These are phyloP conservation scores for Myiozetetes cayanensis DNA, from an alignment of 2,113 vertebrate species.

Conservation along the genomic window DNA sequence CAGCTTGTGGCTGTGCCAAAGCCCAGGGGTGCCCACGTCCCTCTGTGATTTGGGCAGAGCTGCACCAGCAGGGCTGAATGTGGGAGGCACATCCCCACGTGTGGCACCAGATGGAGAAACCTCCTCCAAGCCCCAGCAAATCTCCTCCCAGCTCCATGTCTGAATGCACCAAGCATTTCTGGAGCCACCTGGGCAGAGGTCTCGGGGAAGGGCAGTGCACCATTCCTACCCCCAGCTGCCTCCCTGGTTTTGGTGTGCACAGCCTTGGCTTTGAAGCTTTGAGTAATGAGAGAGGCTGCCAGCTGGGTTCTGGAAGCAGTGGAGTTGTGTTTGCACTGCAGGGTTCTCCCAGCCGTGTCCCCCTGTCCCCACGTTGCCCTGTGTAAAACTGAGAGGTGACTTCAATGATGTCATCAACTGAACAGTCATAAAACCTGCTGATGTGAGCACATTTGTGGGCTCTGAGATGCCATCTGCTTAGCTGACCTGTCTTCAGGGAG, in stretches of 20 bases:
- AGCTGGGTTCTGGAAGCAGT: background rate
- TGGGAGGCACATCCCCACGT: fast-evolving
- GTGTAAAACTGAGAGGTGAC: background rate
- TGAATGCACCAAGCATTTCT: background rate
- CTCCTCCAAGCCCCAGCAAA: background rate
- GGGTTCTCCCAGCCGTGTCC: fast-evolving
- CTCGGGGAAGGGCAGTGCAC: fast-evolving
- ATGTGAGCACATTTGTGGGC: background rate
- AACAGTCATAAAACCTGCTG: background rate
- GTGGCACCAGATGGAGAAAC: background rate
- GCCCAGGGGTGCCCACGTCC: too few relatives aligned
- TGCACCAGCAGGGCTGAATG: background rate
- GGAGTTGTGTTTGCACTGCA: background rate
- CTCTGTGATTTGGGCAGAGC: background rate
- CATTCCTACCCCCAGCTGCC: background rate
- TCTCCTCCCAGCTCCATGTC: fast-evolving
- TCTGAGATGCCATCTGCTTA: background rate
- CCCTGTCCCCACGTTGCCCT: background rate
- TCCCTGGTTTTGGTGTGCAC: background rate
- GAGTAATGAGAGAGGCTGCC: background rate
- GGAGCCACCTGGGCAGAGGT: background rate
- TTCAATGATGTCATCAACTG: background rate
- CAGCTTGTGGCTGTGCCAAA: background rate
- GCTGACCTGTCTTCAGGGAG: background rate
- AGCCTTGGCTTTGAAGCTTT: background rate